Evolutionary conservation across 2,797 vertebrate species (phyloP), one percentile per base, ranked within the genome.

Genomic region (Sparus aurata): DNA sequence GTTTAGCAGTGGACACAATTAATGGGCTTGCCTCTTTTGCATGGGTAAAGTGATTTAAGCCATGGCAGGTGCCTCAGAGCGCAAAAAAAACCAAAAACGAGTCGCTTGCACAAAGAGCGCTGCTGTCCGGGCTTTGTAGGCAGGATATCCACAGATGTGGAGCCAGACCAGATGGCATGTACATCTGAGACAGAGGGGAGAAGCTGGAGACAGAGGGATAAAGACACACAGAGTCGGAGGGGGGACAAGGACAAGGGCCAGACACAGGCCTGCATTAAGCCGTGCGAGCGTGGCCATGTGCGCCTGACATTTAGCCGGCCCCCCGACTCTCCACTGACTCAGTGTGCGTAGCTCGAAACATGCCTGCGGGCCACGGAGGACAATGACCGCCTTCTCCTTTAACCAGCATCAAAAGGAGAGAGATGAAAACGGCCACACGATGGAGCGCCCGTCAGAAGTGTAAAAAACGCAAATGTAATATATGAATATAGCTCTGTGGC

Each of bases 331-430:
- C 88, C 91, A 93, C 91, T 94, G 94, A 94, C 94, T 96, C 95
- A 87, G 89, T 93, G 85, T 93, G 91, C 83, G 80, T 90, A 93
- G 96, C 94, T 94, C 85, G 93, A 93, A 95, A 95, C 95, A 93
- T 96, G 95, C 96, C 96, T 96, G 91, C 90, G 87, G 96, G 96
- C 96, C 94, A 93, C 92, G 75, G 87, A 93, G 95, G 94, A 97
- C 96, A 97, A 97, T 96, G 94, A 87, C 90, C 63, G 93, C 95
- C 94, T 96, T 97, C 94, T 96, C 93, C 94, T 95, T 95, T 84
- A 94, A 92, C 92, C 93, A 93, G 94, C 95, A 95, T 97, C 96
- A 97, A 97, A 97, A 92, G 83, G 84, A 50, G 83, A 50, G 83
- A 87, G 90, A 95, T 94, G 93, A 95, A 96, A 95, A 95, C 86